These are phyloP conservation scores for Beris morrisii DNA, from an alignment of 2,888 invertebrate genomes.

Conservation along the genomic window DNA sequence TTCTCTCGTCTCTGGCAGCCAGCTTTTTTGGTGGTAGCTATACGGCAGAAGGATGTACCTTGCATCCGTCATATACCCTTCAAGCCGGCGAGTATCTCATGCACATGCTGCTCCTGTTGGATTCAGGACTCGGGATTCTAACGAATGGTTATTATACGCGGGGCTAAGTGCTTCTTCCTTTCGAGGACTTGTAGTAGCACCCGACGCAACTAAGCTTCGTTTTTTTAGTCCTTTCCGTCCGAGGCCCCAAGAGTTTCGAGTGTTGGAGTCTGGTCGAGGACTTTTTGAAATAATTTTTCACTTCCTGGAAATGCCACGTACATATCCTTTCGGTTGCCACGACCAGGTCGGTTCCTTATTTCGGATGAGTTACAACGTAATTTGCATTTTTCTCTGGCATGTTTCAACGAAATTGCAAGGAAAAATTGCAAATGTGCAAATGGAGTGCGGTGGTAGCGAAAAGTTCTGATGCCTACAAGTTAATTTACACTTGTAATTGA, in stretches of 20 bases:
- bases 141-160: conserved; percentile 32
- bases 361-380: conserved; percentile 35
- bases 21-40: not conserved
- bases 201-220: not conserved
- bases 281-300: conserved; percentile 23
- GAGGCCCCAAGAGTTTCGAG: not conserved
- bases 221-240: not conserved
- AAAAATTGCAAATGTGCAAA: too few species aligned
- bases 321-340: conserved; percentile 8
- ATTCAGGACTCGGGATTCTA: conserved; percentile 3
- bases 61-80: conserved; percentile 2
- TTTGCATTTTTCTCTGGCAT: conserved; percentile 33
- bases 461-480: too few species aligned
- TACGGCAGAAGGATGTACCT: not conserved
- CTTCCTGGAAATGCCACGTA: conserved; percentile 22
- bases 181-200: conserved; percentile 7
- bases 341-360: conserved; percentile 17
- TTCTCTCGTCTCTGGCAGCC: not conserved
- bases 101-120: conserved; percentile 4
- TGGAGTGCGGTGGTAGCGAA: too few species aligned
- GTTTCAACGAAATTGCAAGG: too few species aligned
- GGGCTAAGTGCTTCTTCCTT: conserved; percentile 18
- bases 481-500: too few species aligned
- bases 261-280: conserved; percentile 1
- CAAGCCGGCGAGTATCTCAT: conserved; percentile 23